phyloP scores from a whole-genome alignment of 2,113 vertebrate species.

The Cinclus cinclus region DNA sequence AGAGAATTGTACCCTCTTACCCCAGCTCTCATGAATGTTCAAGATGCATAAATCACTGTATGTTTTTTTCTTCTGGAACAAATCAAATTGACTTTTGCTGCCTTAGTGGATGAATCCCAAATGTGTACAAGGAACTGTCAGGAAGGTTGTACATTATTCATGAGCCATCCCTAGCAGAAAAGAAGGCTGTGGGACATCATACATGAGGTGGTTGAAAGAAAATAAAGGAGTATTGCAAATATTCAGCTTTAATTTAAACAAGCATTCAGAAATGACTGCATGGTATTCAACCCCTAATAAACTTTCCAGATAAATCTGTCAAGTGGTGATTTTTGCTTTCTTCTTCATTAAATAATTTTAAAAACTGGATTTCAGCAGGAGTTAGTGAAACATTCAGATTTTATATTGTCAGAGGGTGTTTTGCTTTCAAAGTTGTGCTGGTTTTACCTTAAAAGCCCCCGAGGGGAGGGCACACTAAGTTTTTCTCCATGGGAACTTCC shows the following conservation, averaged over 20 bases:
- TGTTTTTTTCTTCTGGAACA: background rate
- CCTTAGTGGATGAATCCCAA: background rate
- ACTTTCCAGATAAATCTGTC: background rate
- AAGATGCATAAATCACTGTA: background rate
- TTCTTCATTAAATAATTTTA: background rate
- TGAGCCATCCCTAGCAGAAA: background rate
- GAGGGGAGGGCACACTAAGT: no score
- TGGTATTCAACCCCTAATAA: background rate
- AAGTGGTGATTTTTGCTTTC: background rate
- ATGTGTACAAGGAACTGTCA: background rate
- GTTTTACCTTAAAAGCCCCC: no score
- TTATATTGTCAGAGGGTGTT: background rate
- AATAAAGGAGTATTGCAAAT: background rate
- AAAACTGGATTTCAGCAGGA: background rate
- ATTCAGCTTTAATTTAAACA: background rate
- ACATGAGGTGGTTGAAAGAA: background rate
- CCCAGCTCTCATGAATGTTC: background rate
- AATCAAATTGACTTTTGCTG: background rate
- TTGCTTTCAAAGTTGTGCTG: background rate
- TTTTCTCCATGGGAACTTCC: no score
- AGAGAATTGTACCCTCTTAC: background rate
- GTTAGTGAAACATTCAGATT: background rate
- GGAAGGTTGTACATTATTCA: background rate
- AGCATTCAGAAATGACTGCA: background rate
- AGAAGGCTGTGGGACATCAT: background rate